A percentile compares a stretch with the other conserved stretches of the same genome.
These are phyloP conservation scores for Nephrotoma appendiculata DNA, from an alignment of 2,888 invertebrate species.

Conservation along the genomic window DNA sequence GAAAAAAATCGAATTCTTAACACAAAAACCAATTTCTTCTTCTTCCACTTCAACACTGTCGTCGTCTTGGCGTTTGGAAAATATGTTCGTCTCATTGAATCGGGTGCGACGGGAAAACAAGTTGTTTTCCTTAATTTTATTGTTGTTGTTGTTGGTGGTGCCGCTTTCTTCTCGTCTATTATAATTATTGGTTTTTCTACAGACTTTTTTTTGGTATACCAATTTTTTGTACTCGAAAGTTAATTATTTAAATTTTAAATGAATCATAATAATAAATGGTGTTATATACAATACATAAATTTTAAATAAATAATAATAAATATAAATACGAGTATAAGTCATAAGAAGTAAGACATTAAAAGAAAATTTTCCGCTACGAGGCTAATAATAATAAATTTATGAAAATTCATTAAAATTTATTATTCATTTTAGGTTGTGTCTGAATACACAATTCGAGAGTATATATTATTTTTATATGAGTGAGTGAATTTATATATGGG, in stretches of 20 bases:
- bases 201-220: not conserved
- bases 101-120: not conserved
- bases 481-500: not conserved
- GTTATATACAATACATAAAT: not conserved
- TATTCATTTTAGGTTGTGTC: not conserved
- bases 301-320: no score
- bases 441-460: not conserved
- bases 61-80: not conserved
- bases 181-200: not conserved
- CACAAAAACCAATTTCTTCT: not conserved
- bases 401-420: not conserved
- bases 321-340: no score
- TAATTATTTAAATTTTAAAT: not conserved
- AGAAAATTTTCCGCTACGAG: not conserved
- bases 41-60: not conserved
- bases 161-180: not conserved
- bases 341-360: not conserved
- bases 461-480: not conserved
- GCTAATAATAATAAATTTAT: not conserved
- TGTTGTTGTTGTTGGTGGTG: no score
- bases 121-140: not conserved
- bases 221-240: not conserved
- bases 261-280: not conserved
- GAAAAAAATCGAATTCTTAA: not conserved
- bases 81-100: not conserved